These are phyloP conservation scores for Prietella phreatophila DNA, from an alignment of 2,113 vertebrate genomes.

Conservation along the genomic window DNA sequence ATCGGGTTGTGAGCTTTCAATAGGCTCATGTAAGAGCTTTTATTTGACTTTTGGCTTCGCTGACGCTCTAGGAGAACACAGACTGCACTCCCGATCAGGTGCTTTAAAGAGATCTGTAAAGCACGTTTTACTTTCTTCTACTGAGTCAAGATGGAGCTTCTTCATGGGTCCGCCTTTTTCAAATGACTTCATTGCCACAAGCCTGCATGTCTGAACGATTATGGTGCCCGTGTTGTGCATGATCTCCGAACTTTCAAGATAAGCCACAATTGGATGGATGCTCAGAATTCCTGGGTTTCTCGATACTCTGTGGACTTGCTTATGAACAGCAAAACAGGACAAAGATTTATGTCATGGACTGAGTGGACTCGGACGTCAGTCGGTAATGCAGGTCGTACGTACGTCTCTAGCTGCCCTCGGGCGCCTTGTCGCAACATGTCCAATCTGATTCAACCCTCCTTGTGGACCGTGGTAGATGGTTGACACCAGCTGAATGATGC, in stretches of 20 bases:
- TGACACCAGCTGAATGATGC: conserved; percentile 36
- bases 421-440: conserved; percentile 50
- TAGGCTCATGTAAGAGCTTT: conserved; percentile 25
- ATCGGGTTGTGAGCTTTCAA: conserved; percentile 45
- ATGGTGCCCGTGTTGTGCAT: conserved; percentile 38
- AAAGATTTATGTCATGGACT: neutral
- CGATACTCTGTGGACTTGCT: neutral
- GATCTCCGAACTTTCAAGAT: conserved; percentile 51
- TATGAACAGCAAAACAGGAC: neutral
- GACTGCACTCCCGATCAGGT: conserved; percentile 45
- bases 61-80: conserved; percentile 45
- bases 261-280: conserved; percentile 56
- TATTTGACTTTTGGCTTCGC: conserved; percentile 11
- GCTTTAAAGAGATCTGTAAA: conserved; percentile 42
- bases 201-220: conserved; percentile 29
- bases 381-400: neutral
- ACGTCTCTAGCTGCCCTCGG: neutral
- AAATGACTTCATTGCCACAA: conserved; percentile 4
- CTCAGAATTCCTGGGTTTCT: conserved; percentile 63
- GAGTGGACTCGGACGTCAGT: neutral
- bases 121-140: conserved; percentile 8
- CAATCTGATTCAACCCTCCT: conserved; percentile 32
- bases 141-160: neutral
- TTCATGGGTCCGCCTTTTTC: neutral
- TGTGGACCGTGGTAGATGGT: conserved; percentile 23